A percentile compares a stretch with the other conserved stretches of the same genome.
Conservation (phyloP, 2,888 invertebrate genomes). For the Mythimna lalbum region DNA sequence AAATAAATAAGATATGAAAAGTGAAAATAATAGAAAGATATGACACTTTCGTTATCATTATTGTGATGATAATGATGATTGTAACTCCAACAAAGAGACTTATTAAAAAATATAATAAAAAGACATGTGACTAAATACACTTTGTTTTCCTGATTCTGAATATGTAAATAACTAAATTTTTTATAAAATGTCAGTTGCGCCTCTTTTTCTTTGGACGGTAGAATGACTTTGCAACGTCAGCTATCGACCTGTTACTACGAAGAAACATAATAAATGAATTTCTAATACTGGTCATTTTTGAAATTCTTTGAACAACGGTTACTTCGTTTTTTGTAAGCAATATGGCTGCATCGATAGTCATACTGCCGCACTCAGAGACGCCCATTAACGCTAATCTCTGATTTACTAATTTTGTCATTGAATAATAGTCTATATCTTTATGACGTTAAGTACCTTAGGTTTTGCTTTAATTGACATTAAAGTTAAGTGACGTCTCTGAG, state of each 20-base stretch:
- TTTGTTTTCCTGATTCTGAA: neutral
- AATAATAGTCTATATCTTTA: too few species aligned
- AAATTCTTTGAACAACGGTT: conserved; percentile 36
- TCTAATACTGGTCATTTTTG: conserved; percentile 29
- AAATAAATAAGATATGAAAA: neutral
- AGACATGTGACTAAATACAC: neutral
- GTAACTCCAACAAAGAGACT: neutral
- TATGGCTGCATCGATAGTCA: neutral
- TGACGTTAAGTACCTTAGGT: too few species aligned
- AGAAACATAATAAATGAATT: conserved; percentile 51
- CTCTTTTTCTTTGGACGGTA: neutral
- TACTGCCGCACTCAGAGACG: too few species aligned
- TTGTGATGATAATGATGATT: too few species aligned
- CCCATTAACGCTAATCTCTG: too few species aligned
- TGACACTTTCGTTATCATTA: neutral
- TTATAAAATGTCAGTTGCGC: neutral
- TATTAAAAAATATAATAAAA: neutral
- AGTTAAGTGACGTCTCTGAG: too few species aligned
- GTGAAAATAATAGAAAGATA: too few species aligned
- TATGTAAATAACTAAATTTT: neutral
- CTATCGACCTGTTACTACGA: conserved; percentile 53
- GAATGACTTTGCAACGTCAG: conserved; percentile 23
- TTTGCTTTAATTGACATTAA: too few species aligned
- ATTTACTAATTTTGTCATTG: too few species aligned
- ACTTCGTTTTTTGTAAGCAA: neutral